phyloP scores from a whole-genome alignment of 2,888 invertebrate genomes.

The Tipula confusa region DNA sequence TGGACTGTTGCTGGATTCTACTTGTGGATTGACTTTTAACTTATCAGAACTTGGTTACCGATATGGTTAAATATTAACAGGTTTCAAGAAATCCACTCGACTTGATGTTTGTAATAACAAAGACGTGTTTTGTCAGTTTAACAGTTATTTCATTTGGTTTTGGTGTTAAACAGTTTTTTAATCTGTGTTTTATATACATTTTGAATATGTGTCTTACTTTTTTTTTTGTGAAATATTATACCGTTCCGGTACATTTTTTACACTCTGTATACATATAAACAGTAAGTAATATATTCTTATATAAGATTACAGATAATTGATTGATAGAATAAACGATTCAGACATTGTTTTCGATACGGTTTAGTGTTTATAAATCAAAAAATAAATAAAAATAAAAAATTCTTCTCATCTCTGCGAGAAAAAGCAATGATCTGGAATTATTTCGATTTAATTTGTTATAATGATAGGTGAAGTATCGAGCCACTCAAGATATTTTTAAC shows the following conservation, averaged over 20 bases:
- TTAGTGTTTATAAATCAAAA: neutral
- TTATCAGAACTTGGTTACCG: no score
- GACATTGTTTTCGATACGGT: neutral
- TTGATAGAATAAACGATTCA: neutral
- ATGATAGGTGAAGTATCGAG: neutral
- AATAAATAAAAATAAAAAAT: neutral
- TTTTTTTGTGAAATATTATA: neutral
- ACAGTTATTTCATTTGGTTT: no score
- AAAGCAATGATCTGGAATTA: neutral
- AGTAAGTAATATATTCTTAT: neutral
- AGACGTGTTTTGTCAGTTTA: no score
- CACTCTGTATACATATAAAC: neutral
- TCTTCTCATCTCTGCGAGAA: neutral
- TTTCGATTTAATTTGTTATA: neutral
- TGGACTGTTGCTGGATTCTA: no score
- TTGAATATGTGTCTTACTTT: no score
- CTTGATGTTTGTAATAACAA: no score
- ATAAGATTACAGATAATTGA: slow-evolving; percentile 3
- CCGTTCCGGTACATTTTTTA: no score
- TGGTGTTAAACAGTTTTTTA: no score
- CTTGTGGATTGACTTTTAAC: no score
- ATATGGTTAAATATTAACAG: no score
- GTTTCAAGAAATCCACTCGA: no score
- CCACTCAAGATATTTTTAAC: neutral
- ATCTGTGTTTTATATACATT: no score